These are phyloP conservation scores for Leptinotarsa rubiginosa DNA, from an alignment of 2,888 invertebrate species.

Conservation along the genomic window DNA sequence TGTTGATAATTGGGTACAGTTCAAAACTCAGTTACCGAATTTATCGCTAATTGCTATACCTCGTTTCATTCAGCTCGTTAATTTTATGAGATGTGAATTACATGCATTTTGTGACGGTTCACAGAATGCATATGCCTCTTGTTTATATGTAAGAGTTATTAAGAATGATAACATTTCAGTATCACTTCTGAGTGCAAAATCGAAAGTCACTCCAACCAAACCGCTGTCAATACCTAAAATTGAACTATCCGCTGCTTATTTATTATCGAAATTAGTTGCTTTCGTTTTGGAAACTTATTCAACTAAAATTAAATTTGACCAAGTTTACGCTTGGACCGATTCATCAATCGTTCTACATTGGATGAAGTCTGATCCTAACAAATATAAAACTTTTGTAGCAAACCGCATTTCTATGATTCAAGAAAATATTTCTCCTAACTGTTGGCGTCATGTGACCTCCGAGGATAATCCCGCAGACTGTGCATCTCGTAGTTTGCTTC, in stretches of 20 bases:
- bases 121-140: background rate
- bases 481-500: background rate
- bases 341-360: constrained; percentile 20
- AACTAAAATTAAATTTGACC: constrained; percentile 14
- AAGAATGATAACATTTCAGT: no score
- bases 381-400: constrained; percentile 23
- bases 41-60: constrained; percentile 15
- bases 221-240: no score
- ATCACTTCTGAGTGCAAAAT: no score
- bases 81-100: constrained; percentile 14
- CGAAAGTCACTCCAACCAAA: no score
- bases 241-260: no score
- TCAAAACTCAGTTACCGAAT: constrained; percentile 12
- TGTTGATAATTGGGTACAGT: constrained; percentile 5
- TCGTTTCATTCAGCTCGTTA: background rate
- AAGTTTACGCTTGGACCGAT: constrained; percentile 20
- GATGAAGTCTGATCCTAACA: constrained; percentile 18
- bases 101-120: constrained; percentile 23
- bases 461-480: no score
- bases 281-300: constrained; percentile 11
- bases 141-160: no score
- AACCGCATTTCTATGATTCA: constrained; percentile 19
- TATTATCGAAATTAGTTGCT: background rate
- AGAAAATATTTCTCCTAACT: constrained; percentile 1
- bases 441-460: no score